Conservation (phyloP, 2,797 vertebrate species). For the Karalla daura region DNA sequence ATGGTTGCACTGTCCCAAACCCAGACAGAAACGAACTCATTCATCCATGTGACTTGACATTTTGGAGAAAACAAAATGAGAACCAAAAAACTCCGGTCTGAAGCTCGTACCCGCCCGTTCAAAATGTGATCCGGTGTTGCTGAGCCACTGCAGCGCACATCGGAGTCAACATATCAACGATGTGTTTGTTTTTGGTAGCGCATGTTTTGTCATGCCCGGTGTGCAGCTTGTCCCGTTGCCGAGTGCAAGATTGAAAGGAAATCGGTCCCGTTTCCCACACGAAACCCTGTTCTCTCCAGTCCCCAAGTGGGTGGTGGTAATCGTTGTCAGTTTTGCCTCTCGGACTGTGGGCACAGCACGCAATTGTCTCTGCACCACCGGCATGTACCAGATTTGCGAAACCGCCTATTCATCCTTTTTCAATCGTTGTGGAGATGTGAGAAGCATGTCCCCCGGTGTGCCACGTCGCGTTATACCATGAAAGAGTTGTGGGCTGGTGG, state of each 20-base stretch:
- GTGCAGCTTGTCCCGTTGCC: conserved; percentile 35
- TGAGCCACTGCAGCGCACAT: conserved; percentile 13
- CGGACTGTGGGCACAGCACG: conserved; percentile 53
- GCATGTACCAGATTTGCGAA: conserved; percentile 59
- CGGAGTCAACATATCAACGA: conserved; percentile 71
- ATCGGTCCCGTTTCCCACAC: conserved; percentile 56
- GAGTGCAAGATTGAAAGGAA: conserved; percentile 44
- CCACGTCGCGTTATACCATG: conserved; percentile 64
- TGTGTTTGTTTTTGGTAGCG: conserved; percentile 61
- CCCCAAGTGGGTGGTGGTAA: conserved; percentile 54
- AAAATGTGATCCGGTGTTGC: conserved; percentile 29
- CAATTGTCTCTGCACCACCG: conserved; percentile 58
- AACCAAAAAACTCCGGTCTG: no score
- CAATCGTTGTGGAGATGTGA: conserved; percentile 45
- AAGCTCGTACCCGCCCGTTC: not conserved
- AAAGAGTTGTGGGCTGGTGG: conserved; percentile 52
- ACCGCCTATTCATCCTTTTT: conserved; percentile 50
- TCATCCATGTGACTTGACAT: no score
- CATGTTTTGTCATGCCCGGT: conserved; percentile 56
- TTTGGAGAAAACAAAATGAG: no score
- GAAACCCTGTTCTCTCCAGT: conserved; percentile 47
- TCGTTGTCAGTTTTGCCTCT: conserved; percentile 52
- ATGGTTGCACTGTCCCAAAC: no score
- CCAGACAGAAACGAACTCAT: no score
- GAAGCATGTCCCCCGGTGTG: conserved; percentile 55